Base-by-base conservation (phyloP, 2,888 invertebrate species). In the Colletes collaris region DNA sequence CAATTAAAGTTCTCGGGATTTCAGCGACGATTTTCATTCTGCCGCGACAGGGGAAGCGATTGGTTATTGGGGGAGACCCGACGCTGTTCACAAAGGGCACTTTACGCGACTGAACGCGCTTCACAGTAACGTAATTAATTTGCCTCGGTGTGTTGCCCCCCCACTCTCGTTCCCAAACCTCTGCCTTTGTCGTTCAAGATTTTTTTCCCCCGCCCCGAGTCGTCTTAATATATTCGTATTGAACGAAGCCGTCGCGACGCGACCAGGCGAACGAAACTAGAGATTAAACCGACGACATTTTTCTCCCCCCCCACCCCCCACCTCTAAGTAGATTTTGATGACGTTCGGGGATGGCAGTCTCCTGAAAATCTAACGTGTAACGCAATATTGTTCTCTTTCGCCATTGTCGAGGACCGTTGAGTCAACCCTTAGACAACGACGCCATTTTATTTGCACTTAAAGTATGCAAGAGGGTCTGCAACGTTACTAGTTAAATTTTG, bases 1-100 rank as follows among this genome's bases (percentile, higher is more conserved):
- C 65, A 27, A 76, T 76, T 65, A 75, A 74, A 74, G 49, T 55
- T 74, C 60, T 8, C 4, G 10, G 16, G 13, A 59, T 58, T 58
- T 4, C 35, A 13, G 19, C 63, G 40, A 13, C 40, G 55, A 75
- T 65, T 74, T 73, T 64, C 74, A 65, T 50, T 65, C 44, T 50
- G 16, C 27, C 10, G 10, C 37, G 58, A 19, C 50, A 46, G 35
- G 35, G n/a, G 19, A 10, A 46, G 52, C 46, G 52, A 59, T 75
- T 72, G 55, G 72, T n/a, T 50, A 58, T 59, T 10, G 27, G 52
- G 27, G 27, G 4, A 4, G 44, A 35, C 40, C 7, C 13, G 44
- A 3, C 13, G 27, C 7, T 10, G 19, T 44, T 40, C 53, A 11
- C 74, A 13, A 37, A 27, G 49, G 4, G n/a, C 10, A 19, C 19